A percentile compares a stretch with the other conserved stretches of the same genome.
phyloP scores from a whole-genome alignment of 2,797 vertebrate genomes.

The Ataeniobius toweri region DNA sequence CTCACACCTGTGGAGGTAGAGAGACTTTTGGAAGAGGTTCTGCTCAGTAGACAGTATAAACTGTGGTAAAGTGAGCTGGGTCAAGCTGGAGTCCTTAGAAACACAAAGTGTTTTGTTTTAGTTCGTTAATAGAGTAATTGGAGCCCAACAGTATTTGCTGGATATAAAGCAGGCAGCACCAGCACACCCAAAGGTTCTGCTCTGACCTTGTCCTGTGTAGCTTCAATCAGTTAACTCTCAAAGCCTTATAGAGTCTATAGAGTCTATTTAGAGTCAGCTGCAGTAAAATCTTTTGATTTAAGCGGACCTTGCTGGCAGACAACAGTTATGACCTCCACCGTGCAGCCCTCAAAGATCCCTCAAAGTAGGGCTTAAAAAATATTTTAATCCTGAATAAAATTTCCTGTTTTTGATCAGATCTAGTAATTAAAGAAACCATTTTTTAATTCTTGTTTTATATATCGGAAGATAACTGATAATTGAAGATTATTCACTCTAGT shows the following conservation, averaged over 20 bases:
- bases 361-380: background rate
- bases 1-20: background rate
- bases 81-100: background rate
- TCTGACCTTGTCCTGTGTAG: background rate
- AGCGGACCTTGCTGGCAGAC: background rate
- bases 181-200: background rate
- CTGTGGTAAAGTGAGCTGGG: background rate
- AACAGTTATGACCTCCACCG: background rate
- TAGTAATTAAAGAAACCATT: too few species aligned
- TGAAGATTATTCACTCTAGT: too few species aligned
- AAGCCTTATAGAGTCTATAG: background rate
- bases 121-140: background rate
- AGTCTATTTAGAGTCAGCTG: background rate
- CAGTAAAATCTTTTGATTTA: background rate
- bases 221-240: background rate
- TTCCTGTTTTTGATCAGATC: too few species aligned
- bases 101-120: conserved; percentile 1
- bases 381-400: background rate
- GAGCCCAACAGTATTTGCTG: background rate
- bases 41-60: background rate
- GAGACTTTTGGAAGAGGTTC: background rate
- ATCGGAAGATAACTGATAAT: too few species aligned
- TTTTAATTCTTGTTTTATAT: too few species aligned
- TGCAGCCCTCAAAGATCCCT: background rate
- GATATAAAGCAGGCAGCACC: background rate